phyloP scores from a whole-genome alignment of 2,888 invertebrate genomes.

The Tachina lurida region DNA sequence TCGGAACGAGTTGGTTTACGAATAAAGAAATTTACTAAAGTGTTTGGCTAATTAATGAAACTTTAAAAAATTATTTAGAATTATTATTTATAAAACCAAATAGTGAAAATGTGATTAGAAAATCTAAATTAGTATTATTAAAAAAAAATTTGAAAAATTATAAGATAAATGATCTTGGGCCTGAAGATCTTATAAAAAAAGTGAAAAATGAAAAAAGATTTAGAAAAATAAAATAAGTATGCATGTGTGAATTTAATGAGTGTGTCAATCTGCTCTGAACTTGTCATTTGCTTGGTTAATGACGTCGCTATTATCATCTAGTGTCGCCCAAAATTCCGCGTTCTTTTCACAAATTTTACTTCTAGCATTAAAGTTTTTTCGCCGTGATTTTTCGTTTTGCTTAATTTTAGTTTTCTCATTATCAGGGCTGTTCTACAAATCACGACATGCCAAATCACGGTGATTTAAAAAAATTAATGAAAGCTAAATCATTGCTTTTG shows the following conservation, averaged over 20 bases:
- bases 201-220: conserved; percentile 1
- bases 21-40: conserved; percentile 13
- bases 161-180: neutral
- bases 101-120: conserved; percentile 2
- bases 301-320: conserved; percentile 46
- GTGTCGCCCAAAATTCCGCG: conserved; percentile 47
- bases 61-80: conserved; percentile 13
- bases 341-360: conserved; percentile 26
- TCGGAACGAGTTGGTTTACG: conserved; percentile 62
- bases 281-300: conserved; percentile 62
- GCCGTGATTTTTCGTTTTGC: conserved; percentile 37
- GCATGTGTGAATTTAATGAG: conserved; percentile 44
- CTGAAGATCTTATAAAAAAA: conserved; percentile 8
- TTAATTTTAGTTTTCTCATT: neutral
- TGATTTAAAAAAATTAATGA: too few relatives aligned
- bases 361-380: conserved; percentile 43
- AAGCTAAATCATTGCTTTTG: too few relatives aligned
- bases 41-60: conserved; percentile 39
- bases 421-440: too few relatives aligned
- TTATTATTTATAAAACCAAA: neutral
- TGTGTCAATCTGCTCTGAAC: conserved; percentile 69
- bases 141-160: neutral
- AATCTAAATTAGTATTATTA: conserved; percentile 1
- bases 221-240: neutral
- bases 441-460: too few relatives aligned